phyloP scores from a whole-genome alignment of 2,797 vertebrate species.

The Myotis findleyi region DNA sequence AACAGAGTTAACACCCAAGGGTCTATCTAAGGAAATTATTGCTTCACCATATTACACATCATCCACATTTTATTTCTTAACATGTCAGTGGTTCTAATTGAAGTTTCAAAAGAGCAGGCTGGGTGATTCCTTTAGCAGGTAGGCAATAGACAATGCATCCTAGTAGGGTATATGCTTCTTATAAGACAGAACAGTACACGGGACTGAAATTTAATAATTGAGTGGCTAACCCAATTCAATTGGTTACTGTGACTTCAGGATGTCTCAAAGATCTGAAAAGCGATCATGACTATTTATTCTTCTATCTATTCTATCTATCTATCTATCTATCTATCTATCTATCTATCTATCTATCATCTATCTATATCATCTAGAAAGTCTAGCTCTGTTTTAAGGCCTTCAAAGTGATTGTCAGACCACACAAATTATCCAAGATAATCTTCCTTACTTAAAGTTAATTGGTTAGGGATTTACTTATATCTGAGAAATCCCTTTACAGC shows the following conservation, averaged over 20 bases:
- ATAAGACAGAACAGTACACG: not conserved
- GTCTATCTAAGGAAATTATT: not conserved
- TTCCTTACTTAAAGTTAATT: not conserved
- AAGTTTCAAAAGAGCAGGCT: not conserved
- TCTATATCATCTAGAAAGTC: not conserved
- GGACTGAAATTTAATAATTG: not conserved
- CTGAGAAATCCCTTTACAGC: not conserved
- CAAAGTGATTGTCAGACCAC: not conserved
- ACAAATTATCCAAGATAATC: not conserved
- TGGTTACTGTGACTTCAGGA: not conserved
- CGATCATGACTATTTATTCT: not conserved
- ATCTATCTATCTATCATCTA: not conserved
- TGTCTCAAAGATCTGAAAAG: not conserved
- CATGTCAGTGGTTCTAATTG: not conserved
- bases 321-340: not conserved
- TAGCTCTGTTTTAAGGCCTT: not conserved
- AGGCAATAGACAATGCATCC: not conserved
- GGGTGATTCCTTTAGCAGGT: not conserved
- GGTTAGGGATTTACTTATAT: not conserved
- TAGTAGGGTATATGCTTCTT: not conserved
- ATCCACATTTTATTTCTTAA: not conserved
- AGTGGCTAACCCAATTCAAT: not conserved
- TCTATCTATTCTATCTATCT: not conserved
- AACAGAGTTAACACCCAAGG: not conserved
- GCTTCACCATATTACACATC: not conserved